Conservation (phyloP, 2,888 invertebrate genomes). For the Erebia aethiops region DNA sequence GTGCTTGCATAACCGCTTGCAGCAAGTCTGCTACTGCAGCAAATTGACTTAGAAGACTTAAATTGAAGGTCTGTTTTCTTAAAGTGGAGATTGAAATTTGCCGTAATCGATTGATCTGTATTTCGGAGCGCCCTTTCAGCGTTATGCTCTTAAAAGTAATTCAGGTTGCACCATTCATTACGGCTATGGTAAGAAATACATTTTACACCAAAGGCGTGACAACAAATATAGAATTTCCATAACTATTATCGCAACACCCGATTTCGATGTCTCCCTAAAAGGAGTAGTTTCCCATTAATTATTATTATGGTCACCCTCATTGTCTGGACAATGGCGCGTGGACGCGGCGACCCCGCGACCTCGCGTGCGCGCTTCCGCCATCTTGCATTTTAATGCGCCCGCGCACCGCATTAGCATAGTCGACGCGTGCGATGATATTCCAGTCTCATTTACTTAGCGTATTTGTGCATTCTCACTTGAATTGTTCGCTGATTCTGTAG, state of each 20-base stretch:
- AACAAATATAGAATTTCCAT: constrained; percentile 13
- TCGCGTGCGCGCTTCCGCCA: constrained; percentile 82
- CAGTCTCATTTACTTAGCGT: constrained; percentile 66
- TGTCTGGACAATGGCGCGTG: constrained; percentile 76
- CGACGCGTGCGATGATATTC: constrained; percentile 77
- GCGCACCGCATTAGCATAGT: constrained; percentile 69
- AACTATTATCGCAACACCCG: constrained; percentile 20
- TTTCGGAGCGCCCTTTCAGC: background rate
- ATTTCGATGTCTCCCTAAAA: constrained; percentile 21
- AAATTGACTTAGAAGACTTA: no score
- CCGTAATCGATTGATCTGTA: no score
- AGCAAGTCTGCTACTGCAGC: no score
- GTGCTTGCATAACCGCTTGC: no score
- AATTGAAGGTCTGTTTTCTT: no score
- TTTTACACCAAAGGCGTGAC: constrained; percentile 10
- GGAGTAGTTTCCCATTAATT: constrained; percentile 19
- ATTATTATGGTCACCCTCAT: constrained; percentile 52
- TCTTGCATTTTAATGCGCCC: constrained; percentile 78
- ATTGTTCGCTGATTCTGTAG: constrained; percentile 41
- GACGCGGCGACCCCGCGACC: constrained; percentile 76
- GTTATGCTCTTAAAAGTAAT: background rate
- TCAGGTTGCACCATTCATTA: background rate
- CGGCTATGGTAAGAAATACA: constrained; percentile 4
- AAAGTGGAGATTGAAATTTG: no score
- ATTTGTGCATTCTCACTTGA: constrained; percentile 40